Evolutionary conservation across 2,797 vertebrate genomes (phyloP).

Genomic region (Pyrocephalus nanus): DNA sequence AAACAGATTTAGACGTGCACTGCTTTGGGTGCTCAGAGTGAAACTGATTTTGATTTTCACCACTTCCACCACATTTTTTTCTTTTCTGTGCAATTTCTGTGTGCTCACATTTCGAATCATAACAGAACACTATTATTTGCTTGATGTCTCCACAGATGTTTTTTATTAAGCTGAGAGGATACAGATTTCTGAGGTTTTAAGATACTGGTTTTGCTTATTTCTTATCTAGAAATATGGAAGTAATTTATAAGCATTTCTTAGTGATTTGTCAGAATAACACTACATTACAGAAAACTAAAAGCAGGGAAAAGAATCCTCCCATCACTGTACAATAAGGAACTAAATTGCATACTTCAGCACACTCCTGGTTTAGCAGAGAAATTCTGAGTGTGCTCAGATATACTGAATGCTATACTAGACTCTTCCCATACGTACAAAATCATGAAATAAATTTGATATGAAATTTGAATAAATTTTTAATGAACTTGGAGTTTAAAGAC

Average conservation of each 20-base stretch:
- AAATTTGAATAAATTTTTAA: neutral
- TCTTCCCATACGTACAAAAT: neutral
- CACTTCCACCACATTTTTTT: neutral
- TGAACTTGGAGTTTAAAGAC: neutral
- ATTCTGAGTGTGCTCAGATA: neutral
- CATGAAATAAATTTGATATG: neutral
- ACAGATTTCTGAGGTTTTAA: neutral
- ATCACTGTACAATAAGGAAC: neutral
- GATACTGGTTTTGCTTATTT: neutral
- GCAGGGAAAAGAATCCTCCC: neutral
- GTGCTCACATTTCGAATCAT: neutral
- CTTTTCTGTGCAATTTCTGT: neutral
- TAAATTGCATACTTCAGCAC: neutral
- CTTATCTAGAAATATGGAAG: neutral
- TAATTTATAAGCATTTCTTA: neutral
- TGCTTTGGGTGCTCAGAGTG: neutral
- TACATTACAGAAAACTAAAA: neutral
- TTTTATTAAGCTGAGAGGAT: neutral
- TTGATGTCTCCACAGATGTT: neutral
- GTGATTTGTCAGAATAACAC: neutral
- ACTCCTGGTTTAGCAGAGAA: neutral
- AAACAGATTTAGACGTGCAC: neutral
- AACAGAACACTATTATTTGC: neutral
- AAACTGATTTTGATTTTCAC: neutral
- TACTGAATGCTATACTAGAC: neutral